Evolutionary conservation across 2,888 invertebrate genomes (phyloP), one percentile per base, ranked within the genome.

Genomic region (Notodonta ziczac): DNA sequence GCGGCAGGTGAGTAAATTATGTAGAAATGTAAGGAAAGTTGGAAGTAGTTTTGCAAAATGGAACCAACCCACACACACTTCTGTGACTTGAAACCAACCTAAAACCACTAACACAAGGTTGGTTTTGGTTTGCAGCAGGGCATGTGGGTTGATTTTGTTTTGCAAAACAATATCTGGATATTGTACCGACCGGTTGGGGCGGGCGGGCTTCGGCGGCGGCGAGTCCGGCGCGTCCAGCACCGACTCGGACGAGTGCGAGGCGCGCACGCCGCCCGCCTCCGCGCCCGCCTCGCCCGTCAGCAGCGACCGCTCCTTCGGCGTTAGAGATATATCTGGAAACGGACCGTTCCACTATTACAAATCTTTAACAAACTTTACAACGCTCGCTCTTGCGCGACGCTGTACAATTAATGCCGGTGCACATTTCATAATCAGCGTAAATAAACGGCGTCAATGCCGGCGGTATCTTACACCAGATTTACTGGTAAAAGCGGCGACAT

Each of bases 131-230:
- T 24, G 2, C 24, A 24, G 24, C 24, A 24, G 24, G 1, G 24
- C 24, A 24, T 24, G 24, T 24, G 24, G 24, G 24, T 24, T 24
- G 24, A 24, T 24, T 24, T 2, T 24, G 24, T 24, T 24, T 1
- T 24, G 24, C 24, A 24, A 24, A 24, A 2, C 24, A n/a, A n/a
- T n/a, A n/a, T n/a, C n/a, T n/a, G n/a, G 24, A 24, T 24, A 24
- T 24, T 24, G 44, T 55, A 72, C 78, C 85, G 86, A 96, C 96
- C 96, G 95, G 77, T 95, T 96, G 61, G 98, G 98, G 76, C 98
- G 94, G 59, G 98, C 98, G 57, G 98, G 98, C 90, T 98, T 98
- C 12, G 98, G 98, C 63, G 98, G 97, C 64, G 97, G 97, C 69
- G 96, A 80, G 63, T 93, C 92, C 8, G 93, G 92, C 57, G 94